Evolutionary conservation across 2,888 invertebrate species (phyloP), one percentile per base, ranked within the genome.

Genomic region (Seira sanloemensis): DNA sequence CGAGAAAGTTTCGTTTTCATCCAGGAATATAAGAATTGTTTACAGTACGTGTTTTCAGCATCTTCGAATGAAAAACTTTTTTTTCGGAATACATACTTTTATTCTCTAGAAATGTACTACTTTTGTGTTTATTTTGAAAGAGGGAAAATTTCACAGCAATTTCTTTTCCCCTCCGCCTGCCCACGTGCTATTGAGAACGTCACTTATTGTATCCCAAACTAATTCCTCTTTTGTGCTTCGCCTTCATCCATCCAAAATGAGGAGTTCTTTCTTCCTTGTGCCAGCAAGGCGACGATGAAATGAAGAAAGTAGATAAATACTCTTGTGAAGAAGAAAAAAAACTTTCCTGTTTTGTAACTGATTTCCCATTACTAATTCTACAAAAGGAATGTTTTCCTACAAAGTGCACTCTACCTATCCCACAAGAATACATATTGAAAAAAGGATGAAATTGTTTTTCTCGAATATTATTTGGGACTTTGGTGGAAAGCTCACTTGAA

Each of bases 311-410:
- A 76, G 21, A 74, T 19, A 50, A 25, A 72, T 50, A 50, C 50
- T 50, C 2, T 12, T 2, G 67, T 37, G 54, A 73, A 62, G 24
- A 66, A 18, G 37, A 72, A 27, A 46, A 24, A 65, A 80, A 75
- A 62, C 68, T 81, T 81, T 78, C 50, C n/a, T 46, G 23, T 77
- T 68, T 68, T 65, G 5, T 27, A 58, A 67, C 75, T 74, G 69
- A 81, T 81, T 76, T 83, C 54, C 84, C 68, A 84, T 74, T 84
- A 84, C 78, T 78, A 78, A 84, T 84, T 84, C 73, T 23, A 65
- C 50, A 46, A 73, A 50, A 12, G 12, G 62, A 23, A 68, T 54
- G 71, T 65, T 65, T 65, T 65, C 12, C 4, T 65, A 23, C 16
- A 50, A 50, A 50, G n/a, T n/a, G n/a, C 50, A 50, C 50, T 50